A percentile compares a stretch with the other conserved stretches of the same genome.
Evolutionary conservation across 2,113 vertebrate species (phyloP).

Genomic region (Nibea coibor): DNA sequence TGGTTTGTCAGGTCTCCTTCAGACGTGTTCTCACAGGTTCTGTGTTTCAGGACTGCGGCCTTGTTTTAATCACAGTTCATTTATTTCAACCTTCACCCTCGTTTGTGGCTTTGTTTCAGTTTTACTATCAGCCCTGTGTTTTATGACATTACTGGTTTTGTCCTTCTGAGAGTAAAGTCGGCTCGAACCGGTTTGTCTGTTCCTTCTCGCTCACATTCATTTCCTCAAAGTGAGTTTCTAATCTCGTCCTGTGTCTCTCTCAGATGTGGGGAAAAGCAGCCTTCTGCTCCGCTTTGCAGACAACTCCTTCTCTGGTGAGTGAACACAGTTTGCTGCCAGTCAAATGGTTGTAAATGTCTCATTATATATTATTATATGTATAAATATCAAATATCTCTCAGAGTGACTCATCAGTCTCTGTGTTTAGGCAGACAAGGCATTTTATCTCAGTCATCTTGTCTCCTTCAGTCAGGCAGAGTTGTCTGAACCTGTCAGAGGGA

Average conservation of each 20-base stretch:
- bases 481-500: constrained; percentile 1
- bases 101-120: constrained; percentile 5
- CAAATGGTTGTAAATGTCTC: not conserved
- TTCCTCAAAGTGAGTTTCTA: not conserved
- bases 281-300: constrained; percentile 88
- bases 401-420: not conserved
- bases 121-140: not conserved
- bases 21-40: not conserved
- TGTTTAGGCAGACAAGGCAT: not conserved
- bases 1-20: not conserved
- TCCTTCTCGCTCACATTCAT: not conserved
- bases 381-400: not conserved
- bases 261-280: constrained; percentile 91
- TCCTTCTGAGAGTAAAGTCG: not conserved
- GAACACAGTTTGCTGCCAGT: not conserved
- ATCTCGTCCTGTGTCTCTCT: constrained; percentile 22
- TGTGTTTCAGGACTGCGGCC: not conserved
- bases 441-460: constrained; percentile 25
- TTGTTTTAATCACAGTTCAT: not conserved
- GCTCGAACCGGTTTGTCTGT: not conserved
- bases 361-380: no score
- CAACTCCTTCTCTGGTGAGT: constrained; percentile 89
- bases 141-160: not conserved
- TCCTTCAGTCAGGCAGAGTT: not conserved
- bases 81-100: not conserved